Evolutionary conservation across 2,113 vertebrate species (phyloP).

Genomic region (Alouatta palliata): DNA sequence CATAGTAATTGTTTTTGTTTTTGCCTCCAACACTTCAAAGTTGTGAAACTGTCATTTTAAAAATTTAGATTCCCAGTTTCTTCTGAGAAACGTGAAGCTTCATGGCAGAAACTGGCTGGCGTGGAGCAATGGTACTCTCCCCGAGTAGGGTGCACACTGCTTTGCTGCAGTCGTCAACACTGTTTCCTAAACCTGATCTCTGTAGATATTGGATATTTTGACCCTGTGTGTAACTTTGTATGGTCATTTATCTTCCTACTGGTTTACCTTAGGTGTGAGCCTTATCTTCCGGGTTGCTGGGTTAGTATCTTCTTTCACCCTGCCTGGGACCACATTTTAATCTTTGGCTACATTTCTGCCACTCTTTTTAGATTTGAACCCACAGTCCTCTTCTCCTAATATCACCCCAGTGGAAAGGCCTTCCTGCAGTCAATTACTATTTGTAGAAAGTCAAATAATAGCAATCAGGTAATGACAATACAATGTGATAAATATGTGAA

Average conservation of each 20-base stretch:
- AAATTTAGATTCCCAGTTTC: neutral
- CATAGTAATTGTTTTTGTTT: neutral
- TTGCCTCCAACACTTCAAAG: neutral
- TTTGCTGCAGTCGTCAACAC: neutral
- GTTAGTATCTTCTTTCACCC: neutral
- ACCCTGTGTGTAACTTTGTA: accelerated
- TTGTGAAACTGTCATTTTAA: neutral
- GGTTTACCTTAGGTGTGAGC: neutral
- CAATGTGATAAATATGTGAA: too few relatives aligned
- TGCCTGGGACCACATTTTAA: neutral
- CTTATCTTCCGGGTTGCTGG: neutral
- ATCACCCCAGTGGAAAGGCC: neutral
- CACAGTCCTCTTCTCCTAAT: neutral
- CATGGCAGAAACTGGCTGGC: neutral
- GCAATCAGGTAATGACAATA: too few relatives aligned
- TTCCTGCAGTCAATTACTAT: neutral
- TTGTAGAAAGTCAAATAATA: neutral
- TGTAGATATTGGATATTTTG: neutral
- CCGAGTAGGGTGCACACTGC: accelerated
- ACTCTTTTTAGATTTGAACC: neutral
- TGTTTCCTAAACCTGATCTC: accelerated
- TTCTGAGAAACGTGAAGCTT: neutral
- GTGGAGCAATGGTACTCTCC: accelerated
- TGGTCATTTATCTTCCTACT: neutral
- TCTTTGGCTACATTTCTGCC: neutral